Percentiles rank a stretch among this genome's conserved stretches.
These are phyloP conservation scores for Helicoverpa zea DNA, from an alignment of 1,140 invertebrate genomes.

Conservation along the genomic window DNA sequence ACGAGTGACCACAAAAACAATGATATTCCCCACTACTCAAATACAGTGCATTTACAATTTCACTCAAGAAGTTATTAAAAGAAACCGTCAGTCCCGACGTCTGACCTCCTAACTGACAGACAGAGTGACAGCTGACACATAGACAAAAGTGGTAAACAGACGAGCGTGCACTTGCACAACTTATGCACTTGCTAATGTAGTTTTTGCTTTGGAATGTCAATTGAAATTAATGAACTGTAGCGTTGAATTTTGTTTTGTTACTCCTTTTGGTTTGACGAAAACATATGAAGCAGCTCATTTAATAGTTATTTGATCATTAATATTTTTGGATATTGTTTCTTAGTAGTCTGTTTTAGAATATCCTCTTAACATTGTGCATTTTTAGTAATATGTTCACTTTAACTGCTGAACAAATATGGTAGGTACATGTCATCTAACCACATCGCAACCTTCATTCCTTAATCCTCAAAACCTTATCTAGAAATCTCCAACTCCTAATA, in stretches of 20 bases:
- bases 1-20: slow-evolving; percentile 32
- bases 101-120: slow-evolving; percentile 45
- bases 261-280: not conserved
- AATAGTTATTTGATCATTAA: not conserved
- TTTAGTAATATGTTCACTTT: too few relatives aligned
- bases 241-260: slow-evolving; percentile 23
- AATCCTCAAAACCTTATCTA: not conserved
- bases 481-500: slow-evolving; percentile 38
- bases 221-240: slow-evolving; percentile 28
- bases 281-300: not conserved
- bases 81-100: slow-evolving; percentile 35
- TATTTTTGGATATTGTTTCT: too few relatives aligned
- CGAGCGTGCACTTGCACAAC: slow-evolving; percentile 32
- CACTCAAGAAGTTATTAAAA: slow-evolving; percentile 24
- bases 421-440: too few relatives aligned
- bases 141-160: slow-evolving; percentile 38
- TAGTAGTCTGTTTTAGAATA: too few relatives aligned
- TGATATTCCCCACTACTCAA: slow-evolving; percentile 21
- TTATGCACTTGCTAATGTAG: slow-evolving; percentile 37
- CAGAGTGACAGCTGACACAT: slow-evolving; percentile 38
- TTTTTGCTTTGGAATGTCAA: slow-evolving; percentile 32
- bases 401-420: too few relatives aligned
- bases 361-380: too few relatives aligned
- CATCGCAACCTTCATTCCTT: too few relatives aligned
- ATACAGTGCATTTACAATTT: slow-evolving; percentile 26